Base-by-base conservation (phyloP, 1,140 invertebrate genomes). In the Amyelois transitella region DNA sequence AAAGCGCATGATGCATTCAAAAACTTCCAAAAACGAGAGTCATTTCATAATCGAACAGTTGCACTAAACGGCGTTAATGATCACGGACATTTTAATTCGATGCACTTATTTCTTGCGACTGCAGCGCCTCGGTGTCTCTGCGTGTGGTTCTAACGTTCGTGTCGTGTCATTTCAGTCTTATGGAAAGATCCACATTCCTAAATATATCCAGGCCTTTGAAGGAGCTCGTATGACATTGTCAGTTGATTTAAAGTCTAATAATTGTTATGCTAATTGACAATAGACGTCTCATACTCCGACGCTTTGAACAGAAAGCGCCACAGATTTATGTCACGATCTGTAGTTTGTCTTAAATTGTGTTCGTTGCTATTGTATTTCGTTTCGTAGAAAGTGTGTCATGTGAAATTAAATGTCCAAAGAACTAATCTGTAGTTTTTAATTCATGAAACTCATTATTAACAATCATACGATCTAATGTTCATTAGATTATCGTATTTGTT, bases 231-330 rank as follows among this genome's bases (percentile, higher is more conserved):
- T 14, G 19, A 48, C 10, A 21, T 48, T 49, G 38, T 6, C 18
- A 4, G 3, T 38, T 62, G 60, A 62, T 62, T 62, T 62, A 62
- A 53, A 47, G 47, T 22, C 19, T 47, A 52, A 45, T 62, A 58
- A 62, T 55, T 43, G 52, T 61, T 58, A 58, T 53, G 47, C 24
- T 49, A 48, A 48, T 48, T 18, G 45, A 21, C 12, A 20, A 20
- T 20, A n/a, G 18, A n/a, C 12, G 19, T 48, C 45, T 38, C 12
- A 38, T 8, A 24, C 22, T 24, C 4, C 8, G 22, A 38, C 12
- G 4, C 25, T 32, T 38, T 38, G 32, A 38, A 14, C 5, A 14
- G 32, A 24, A 8, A 38, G n/a, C 32, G 32, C 32, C 12, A 8
- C 17, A 14, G 32, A 38, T 38, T 38, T 38, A 38, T 38, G 32